phyloP scores from a whole-genome alignment of 2,888 invertebrate genomes.

The Drosophila fulvimacula region DNA sequence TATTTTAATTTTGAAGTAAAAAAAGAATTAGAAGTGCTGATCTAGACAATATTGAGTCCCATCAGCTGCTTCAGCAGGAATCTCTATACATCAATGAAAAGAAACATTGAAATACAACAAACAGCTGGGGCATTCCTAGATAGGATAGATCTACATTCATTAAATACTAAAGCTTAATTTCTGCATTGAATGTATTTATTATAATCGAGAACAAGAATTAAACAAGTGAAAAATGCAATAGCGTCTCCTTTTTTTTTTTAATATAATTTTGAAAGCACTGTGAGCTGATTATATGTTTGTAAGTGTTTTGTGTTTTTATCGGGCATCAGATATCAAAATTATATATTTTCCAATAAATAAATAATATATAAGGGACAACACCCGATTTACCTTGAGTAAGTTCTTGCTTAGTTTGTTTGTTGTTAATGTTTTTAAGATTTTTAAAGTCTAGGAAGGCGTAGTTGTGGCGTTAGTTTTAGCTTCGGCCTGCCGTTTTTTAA shows the following conservation, averaged over 20 bases:
- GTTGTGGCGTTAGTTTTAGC: constrained; percentile 84
- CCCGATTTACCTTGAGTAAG: constrained; percentile 24
- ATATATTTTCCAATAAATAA: constrained; percentile 64
- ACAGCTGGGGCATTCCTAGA: no score
- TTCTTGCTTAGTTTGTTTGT: constrained; percentile 29
- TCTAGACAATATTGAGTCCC: not conserved
- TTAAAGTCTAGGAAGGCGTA: constrained; percentile 55
- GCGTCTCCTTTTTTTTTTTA: constrained; percentile 13
- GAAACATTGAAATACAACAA: no score
- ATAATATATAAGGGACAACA: constrained; percentile 51
- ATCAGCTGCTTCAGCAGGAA: not conserved
- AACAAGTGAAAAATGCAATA: constrained; percentile 46
- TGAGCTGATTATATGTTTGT: constrained; percentile 20
- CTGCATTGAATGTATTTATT: constrained; percentile 52
- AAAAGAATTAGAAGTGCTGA: no score
- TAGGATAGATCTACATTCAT: not conserved
- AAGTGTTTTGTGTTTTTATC: constrained; percentile 14
- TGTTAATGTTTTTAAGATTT: constrained; percentile 2
- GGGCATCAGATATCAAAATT: constrained; percentile 19
- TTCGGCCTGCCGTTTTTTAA: constrained; percentile 93
- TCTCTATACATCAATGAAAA: not conserved
- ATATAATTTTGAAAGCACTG: constrained; percentile 48
- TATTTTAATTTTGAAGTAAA: not conserved
- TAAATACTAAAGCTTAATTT: not conserved
- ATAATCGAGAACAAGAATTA: constrained; percentile 51